These are phyloP conservation scores for Girardia tigrina DNA, from an alignment of 2,888 invertebrate species.

Conservation along the genomic window DNA sequence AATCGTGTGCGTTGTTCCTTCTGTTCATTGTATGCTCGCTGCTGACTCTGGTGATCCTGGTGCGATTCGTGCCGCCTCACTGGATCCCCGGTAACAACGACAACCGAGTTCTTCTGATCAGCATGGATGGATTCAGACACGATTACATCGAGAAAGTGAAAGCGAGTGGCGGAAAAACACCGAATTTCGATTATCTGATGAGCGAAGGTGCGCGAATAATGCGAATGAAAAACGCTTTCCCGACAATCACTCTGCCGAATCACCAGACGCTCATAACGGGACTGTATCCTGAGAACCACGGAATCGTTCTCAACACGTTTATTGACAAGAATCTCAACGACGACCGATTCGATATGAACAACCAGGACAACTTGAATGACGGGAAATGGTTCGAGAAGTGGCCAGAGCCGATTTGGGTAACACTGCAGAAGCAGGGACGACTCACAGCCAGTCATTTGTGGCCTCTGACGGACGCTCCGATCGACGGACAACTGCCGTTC, in stretches of 20 bases:
- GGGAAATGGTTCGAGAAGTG: not conserved
- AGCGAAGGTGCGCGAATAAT: not conserved
- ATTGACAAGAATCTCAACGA: not conserved
- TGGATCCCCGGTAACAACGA: no score
- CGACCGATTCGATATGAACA: slow-evolving; percentile 2
- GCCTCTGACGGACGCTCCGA: slow-evolving; percentile 20
- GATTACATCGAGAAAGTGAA: slow-evolving; percentile 33
- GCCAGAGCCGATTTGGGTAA: slow-evolving; percentile 28
- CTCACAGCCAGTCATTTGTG: not conserved
- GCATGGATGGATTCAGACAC: slow-evolving; percentile 33
- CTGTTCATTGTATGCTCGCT: no score
- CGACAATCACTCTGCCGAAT: slow-evolving; percentile 36
- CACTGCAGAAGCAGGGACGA: not conserved
- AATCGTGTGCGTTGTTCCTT: no score
- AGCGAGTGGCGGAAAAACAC: not conserved
- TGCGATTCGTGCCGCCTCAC: no score
- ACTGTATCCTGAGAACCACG: slow-evolving; percentile 34
- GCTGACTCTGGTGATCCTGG: no score
- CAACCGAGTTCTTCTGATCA: slow-evolving; percentile 25
- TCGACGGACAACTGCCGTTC: not conserved
- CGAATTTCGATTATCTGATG: slow-evolving; percentile 34
- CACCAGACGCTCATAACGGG: slow-evolving; percentile 34
- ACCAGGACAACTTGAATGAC: not conserved
- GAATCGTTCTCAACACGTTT: slow-evolving; percentile 24
- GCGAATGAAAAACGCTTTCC: slow-evolving; percentile 28